Conservation (phyloP, 2,888 invertebrate genomes). For the Scaptomyza parva region DNA sequence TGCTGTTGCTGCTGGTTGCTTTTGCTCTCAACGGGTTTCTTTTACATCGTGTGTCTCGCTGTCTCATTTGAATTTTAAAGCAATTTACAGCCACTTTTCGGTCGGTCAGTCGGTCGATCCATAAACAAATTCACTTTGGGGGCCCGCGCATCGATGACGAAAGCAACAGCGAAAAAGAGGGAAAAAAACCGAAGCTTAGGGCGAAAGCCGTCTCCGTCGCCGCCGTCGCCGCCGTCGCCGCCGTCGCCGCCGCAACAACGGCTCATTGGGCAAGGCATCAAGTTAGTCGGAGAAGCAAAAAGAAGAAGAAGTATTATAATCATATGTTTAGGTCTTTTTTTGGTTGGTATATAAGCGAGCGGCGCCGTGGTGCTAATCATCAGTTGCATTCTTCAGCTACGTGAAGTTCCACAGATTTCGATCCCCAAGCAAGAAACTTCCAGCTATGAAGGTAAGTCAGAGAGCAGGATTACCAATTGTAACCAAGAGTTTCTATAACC, state of each 20-base stretch:
- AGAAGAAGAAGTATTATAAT: neutral
- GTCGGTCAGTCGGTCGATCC: neutral
- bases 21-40: constrained; percentile 43
- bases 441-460: constrained; percentile 70
- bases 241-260: constrained; percentile 41
- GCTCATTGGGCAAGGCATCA: constrained; percentile 58
- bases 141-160: constrained; percentile 66
- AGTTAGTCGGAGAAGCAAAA: neutral
- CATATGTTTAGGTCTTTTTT: neutral
- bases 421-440: constrained; percentile 74
- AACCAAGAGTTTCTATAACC: neutral
- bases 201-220: no score
- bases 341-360: constrained; percentile 63
- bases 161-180: constrained; percentile 40
- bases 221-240: no score
- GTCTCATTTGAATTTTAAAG: constrained; percentile 54
- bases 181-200: constrained; percentile 13
- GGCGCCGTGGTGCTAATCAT: constrained; percentile 45
- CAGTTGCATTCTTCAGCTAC: constrained; percentile 71
- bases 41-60: neutral
- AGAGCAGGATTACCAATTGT: neutral
- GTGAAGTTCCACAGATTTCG: constrained; percentile 71
- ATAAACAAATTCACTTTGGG: constrained; percentile 11
- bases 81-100: constrained; percentile 26
- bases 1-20: neutral